These are phyloP conservation scores for Pseudomyrmex sp. DNA, from an alignment of 1,140 invertebrate genomes.

Conservation along the genomic window DNA sequence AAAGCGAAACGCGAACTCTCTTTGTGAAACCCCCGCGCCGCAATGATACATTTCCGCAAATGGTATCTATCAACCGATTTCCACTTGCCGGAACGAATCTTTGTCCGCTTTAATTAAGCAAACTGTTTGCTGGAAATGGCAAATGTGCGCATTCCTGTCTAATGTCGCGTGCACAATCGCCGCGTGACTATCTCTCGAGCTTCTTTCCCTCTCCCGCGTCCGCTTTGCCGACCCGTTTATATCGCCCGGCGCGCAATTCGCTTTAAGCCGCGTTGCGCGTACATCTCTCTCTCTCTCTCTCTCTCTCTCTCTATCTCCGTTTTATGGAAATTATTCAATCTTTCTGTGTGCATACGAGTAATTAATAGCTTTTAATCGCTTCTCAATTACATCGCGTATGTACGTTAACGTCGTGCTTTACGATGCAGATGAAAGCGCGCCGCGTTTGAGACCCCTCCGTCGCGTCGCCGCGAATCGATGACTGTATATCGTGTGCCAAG, in stretches of 20 bases:
- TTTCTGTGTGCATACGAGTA: conserved; percentile 19
- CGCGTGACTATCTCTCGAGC: background rate
- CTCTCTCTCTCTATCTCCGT: background rate
- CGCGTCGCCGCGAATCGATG: background rate
- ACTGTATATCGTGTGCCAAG: background rate
- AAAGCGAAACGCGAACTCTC: conserved; percentile 46
- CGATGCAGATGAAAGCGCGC: conserved; percentile 22
- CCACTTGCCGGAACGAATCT: conserved; percentile 58
- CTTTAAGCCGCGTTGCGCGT: conserved; percentile 2
- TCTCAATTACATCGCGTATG: conserved; percentile 12
- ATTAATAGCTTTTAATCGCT: conserved; percentile 35
- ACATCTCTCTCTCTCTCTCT: background rate
- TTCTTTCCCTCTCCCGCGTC: background rate
- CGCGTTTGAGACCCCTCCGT: background rate
- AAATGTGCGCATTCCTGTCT: conserved; percentile 66
- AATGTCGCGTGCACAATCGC: conserved; percentile 65
- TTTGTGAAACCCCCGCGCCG: conserved; percentile 26
- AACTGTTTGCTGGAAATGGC: conserved; percentile 61
- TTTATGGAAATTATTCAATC: conserved; percentile 57
- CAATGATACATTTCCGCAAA: conserved; percentile 54
- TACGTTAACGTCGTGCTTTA: conserved; percentile 8
- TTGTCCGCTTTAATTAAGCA: conserved; percentile 65
- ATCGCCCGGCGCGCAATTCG: conserved; percentile 33
- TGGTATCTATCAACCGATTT: conserved; percentile 62
- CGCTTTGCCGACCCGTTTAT: conserved; percentile 18